Evolutionary conservation across 2,888 invertebrate species (phyloP), one percentile per base, ranked within the genome.

Genomic region (Plebejus argus): DNA sequence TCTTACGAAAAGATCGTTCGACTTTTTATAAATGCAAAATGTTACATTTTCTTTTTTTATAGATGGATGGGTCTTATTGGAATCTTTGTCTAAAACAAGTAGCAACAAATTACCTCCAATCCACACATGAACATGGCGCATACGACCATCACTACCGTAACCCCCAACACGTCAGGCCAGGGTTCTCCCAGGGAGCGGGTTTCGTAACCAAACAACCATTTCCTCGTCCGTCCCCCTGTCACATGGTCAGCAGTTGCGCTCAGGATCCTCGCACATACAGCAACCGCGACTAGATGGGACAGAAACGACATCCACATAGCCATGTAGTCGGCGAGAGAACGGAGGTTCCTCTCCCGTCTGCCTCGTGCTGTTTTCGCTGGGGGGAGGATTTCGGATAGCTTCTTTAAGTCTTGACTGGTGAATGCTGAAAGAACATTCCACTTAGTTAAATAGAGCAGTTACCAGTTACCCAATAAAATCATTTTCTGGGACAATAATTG

Each of bases 61-160:
- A 28, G 28, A 28, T 28, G 28, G 28, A 28, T 28, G 28, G 28
- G 28, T 28, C 28, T 28, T 28, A 28, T 28, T 28, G 28, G 28
- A 28, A 28, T 28, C 28, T 28, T 28, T 28, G 2, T 28, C 28
- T 28, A 28, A 28, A 28, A 35, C 7, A 6, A 35, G 7, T 39
- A 39, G 3, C 39, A 39, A 39, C 1, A 15, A 66, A 5, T 53
- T 85, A 95, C 95, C 92, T 96, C 96, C 58, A 96, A 86, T 56
- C 96, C 96, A 82, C 95, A 93, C 95, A 96, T 95, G 82, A 95
- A 96, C 89, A 96, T 93, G 58, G 94, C 93, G 58, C 95, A 95
- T 3, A 95, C 94, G 0, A 95, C 95, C 84, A 95, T 92, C 8
- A 96, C 94, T 39, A 95, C 95, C 0, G 95, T 95, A 3, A 96